A percentile compares a stretch with the other conserved stretches of the same genome.
Conservation (phyloP, 2,113 vertebrate genomes). For the Notiomystis cincta region DNA sequence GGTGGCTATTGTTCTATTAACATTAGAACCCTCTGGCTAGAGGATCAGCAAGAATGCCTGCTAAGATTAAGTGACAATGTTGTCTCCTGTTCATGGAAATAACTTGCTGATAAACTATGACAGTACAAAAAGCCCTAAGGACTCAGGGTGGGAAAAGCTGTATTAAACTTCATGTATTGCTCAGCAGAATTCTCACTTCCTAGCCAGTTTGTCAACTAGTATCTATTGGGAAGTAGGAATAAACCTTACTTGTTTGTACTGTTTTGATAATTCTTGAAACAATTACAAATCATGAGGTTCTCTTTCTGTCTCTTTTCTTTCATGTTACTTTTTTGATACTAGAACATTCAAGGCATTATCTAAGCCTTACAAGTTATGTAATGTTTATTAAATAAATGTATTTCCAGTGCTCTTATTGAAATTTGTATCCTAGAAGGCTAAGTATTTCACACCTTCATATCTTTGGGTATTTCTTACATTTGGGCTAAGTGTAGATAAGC, state of each 20-base stretch:
- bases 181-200: not conserved
- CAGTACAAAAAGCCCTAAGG: not conserved
- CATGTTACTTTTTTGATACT: not conserved
- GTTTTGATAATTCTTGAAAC: not conserved
- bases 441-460: not conserved
- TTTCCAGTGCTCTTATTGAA: not conserved
- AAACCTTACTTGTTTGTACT: not conserved
- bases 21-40: conserved; percentile 48
- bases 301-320: not conserved
- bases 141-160: not conserved
- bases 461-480: not conserved
- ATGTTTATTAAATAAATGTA: not conserved
- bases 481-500: not conserved
- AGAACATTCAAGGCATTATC: not conserved
- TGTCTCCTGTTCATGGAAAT: conserved; percentile 42
- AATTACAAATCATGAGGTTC: not conserved
- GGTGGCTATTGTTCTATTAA: conserved; percentile 63
- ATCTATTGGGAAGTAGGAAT: not conserved
- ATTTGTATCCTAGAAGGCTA: not conserved
- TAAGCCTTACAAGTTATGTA: not conserved
- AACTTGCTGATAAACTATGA: conserved; percentile 20
- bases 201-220: not conserved
- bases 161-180: not conserved
- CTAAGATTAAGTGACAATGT: conserved; percentile 51
- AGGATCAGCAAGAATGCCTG: conserved; percentile 40